A percentile compares a stretch with the other conserved stretches of the same genome.
Evolutionary conservation across 2,113 vertebrate genomes (phyloP).

Genomic region (Aegithalos caudatus): DNA sequence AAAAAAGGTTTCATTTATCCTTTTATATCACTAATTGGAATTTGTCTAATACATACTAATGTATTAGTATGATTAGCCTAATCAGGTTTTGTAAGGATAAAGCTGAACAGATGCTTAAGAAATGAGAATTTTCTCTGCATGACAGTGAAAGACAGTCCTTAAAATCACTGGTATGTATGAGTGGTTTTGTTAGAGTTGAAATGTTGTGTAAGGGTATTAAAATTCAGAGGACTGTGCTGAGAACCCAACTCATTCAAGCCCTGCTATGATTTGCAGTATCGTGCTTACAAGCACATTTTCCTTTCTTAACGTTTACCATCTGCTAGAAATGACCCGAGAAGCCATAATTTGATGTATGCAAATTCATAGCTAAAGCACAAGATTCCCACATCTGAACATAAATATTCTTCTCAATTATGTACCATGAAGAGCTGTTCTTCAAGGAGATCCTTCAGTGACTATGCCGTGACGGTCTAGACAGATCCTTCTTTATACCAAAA

Average conservation of each 20-base stretch:
- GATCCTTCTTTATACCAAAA: background rate
- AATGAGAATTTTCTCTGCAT: background rate
- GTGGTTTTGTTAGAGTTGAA: background rate
- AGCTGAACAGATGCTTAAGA: background rate
- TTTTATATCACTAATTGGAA: background rate
- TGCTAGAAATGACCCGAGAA: background rate
- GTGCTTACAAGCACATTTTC: background rate
- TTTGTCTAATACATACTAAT: background rate
- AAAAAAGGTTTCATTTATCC: background rate
- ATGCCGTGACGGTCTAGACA: background rate
- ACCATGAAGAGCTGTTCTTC: background rate
- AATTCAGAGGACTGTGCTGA: background rate
- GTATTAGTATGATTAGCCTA: background rate
- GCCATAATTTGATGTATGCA: background rate
- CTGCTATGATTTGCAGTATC: background rate
- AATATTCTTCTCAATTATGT: background rate
- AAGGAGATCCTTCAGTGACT: background rate
- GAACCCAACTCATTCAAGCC: background rate
- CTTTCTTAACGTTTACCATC: background rate
- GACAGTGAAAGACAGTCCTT: background rate
- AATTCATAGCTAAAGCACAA: background rate
- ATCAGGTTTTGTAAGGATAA: background rate
- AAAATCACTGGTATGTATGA: background rate
- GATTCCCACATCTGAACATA: background rate
- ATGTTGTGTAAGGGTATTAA: background rate